phyloP scores from a whole-genome alignment of 2,797 vertebrate genomes.

The Lepilemur septentrionalis region DNA sequence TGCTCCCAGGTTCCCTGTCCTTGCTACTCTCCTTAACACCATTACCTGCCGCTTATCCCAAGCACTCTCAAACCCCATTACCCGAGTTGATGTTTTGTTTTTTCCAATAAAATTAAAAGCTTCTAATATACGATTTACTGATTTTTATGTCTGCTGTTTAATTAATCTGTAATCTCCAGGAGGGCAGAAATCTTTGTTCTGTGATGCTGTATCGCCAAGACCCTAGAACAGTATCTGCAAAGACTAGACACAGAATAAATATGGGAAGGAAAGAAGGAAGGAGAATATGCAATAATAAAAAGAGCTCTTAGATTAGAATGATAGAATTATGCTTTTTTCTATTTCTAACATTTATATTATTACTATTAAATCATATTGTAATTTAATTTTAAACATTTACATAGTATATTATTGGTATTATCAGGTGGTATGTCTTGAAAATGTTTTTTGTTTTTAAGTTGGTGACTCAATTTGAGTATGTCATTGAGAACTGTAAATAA shows the following conservation, averaged over 20 bases:
- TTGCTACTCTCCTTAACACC: background rate
- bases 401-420: background rate
- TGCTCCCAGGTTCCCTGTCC: background rate
- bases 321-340: background rate
- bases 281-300: background rate
- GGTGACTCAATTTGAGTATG: slow-evolving; percentile 35
- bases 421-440: background rate
- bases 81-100: background rate
- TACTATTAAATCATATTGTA: background rate
- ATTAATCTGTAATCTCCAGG: background rate
- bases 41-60: background rate
- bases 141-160: slow-evolving; percentile 31
- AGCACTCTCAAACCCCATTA: background rate
- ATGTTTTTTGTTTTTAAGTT: background rate
- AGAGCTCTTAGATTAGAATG: background rate
- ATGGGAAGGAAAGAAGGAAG: background rate
- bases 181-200: background rate
- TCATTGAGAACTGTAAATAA: slow-evolving; percentile 34
- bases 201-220: background rate
- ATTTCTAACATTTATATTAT: slow-evolving; percentile 17
- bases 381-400: slow-evolving; percentile 40
- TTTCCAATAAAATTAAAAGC: background rate
- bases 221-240: background rate
- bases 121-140: background rate
- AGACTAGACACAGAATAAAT: slow-evolving; percentile 3